A percentile compares a stretch with the other conserved stretches of the same genome.
Evolutionary conservation across 1,140 invertebrate species (phyloP).

Genomic region (Cherax destructor): DNA sequence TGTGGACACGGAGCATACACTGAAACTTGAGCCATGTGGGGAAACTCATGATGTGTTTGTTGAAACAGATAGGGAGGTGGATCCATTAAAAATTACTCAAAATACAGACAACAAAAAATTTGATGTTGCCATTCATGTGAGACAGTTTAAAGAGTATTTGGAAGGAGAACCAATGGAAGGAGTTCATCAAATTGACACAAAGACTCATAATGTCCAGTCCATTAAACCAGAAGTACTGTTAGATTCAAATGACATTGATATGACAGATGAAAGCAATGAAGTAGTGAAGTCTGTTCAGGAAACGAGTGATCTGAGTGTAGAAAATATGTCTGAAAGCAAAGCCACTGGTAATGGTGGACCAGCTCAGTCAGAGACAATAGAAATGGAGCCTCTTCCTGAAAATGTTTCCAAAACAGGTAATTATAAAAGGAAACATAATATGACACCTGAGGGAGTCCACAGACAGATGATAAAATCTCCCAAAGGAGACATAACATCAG

Average conservation of each 20-base stretch:
- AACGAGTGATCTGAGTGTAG: not conserved
- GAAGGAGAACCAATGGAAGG: slow-evolving; percentile 44
- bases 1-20: not conserved
- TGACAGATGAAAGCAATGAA: slow-evolving; percentile 17
- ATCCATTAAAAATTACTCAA: not conserved
- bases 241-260: slow-evolving; percentile 23
- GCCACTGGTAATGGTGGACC: not conserved
- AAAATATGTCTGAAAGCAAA: not conserved
- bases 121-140: slow-evolving; percentile 15
- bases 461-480: slow-evolving; percentile 44
- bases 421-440: slow-evolving; percentile 61
- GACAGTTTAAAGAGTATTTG: slow-evolving; percentile 8
- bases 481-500: slow-evolving; percentile 67
- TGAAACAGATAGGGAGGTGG: not conserved
- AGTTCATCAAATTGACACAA: not conserved
- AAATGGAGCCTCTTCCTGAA: slow-evolving; percentile 26
- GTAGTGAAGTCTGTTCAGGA: not conserved
- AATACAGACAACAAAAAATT: slow-evolving; percentile 1
- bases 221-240: not conserved
- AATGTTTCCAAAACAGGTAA: slow-evolving; percentile 23
- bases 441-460: slow-evolving; percentile 15
- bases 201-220: not conserved
- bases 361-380: not conserved
- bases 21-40: not conserved
- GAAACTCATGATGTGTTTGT: not conserved